phyloP scores from a whole-genome alignment of 2,888 invertebrate genomes.

The Polyommatus iphigenia region DNA sequence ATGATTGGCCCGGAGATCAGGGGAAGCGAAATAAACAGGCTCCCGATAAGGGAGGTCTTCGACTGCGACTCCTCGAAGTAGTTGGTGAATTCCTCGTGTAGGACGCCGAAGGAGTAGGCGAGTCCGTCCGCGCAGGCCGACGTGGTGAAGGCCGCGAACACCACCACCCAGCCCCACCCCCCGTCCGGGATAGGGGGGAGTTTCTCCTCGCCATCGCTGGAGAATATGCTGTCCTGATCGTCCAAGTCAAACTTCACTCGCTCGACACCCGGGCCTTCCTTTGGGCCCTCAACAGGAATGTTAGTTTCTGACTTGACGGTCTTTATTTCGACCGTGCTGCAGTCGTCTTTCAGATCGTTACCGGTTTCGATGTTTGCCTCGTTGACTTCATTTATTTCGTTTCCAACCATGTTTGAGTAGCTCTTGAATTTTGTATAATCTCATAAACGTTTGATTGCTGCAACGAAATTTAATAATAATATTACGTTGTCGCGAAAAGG shows the following conservation, averaged over 20 bases:
- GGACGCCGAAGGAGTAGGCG: conserved; percentile 93
- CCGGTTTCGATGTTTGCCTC: conserved; percentile 38
- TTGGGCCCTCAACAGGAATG: background rate
- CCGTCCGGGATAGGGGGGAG: conserved; percentile 87
- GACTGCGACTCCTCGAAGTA: conserved; percentile 90
- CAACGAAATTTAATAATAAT: conserved; percentile 32
- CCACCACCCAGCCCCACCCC: conserved; percentile 95
- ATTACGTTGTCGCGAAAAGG: background rate
- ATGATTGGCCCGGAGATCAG: conserved; percentile 90
- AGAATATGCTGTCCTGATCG: conserved; percentile 69
- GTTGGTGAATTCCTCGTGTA: conserved; percentile 89
- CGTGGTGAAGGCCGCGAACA: conserved; percentile 90
- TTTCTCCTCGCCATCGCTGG: conserved; percentile 60
- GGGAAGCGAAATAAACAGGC: conserved; percentile 93
- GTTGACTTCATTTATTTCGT: conserved; percentile 39
- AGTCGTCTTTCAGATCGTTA: conserved; percentile 49
- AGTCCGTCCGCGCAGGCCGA: conserved; percentile 95
- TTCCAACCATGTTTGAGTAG: conserved; percentile 40
- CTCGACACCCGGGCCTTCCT: conserved; percentile 56
- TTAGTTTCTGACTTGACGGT: conserved; percentile 58
- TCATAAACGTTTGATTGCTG: conserved; percentile 36
- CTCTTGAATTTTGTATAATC: conserved; percentile 30
- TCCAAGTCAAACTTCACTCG: conserved; percentile 71
- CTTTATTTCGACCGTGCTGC: conserved; percentile 56
- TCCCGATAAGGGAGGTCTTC: conserved; percentile 93